Conservation (phyloP, 1,140 invertebrate species). For the Drosophila paulistorum region DNA sequence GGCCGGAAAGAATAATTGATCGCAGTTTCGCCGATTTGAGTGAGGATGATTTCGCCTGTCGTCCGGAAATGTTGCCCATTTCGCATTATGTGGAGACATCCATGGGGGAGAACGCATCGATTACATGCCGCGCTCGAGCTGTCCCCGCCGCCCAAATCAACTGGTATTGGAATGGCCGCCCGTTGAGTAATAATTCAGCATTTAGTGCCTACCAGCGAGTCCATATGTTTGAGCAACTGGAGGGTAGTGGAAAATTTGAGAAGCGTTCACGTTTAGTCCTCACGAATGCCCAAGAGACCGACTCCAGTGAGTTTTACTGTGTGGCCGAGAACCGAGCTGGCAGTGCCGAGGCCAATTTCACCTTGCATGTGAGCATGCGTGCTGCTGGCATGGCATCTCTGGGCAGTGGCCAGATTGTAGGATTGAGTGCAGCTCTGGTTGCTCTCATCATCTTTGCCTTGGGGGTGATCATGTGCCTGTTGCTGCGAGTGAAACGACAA, state of each 20-base stretch:
- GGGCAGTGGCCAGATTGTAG: slow-evolving; percentile 92
- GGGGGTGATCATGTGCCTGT: slow-evolving; percentile 88
- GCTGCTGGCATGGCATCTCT: slow-evolving; percentile 91
- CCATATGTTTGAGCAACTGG: slow-evolving; percentile 90
- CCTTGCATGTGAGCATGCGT: slow-evolving; percentile 90
- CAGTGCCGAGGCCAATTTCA: slow-evolving; percentile 95
- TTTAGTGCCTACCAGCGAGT: slow-evolving; percentile 92
- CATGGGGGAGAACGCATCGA: slow-evolving; percentile 92
- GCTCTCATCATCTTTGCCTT: slow-evolving; percentile 91
- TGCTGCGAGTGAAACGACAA: slow-evolving; percentile 88
- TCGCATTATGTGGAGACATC: slow-evolving; percentile 90
- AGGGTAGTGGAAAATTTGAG: slow-evolving; percentile 83
- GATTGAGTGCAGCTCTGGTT: slow-evolving; percentile 91
- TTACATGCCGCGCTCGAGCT: slow-evolving; percentile 91
- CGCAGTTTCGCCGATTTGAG: slow-evolving; percentile 89
- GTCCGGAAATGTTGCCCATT: slow-evolving; percentile 90
- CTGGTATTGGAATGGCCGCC: slow-evolving; percentile 94
- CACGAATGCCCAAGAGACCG: slow-evolving; percentile 93
- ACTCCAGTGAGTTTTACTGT: slow-evolving; percentile 95
- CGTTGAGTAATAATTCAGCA: slow-evolving; percentile 90
- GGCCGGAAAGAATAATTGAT: slow-evolving; percentile 87
- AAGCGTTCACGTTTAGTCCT: slow-evolving; percentile 92
- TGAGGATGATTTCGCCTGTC: slow-evolving; percentile 94
- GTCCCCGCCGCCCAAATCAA: slow-evolving; percentile 91
- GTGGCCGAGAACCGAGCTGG: slow-evolving; percentile 96